Evolutionary conservation across 2,113 vertebrate genomes (phyloP).

Genomic region (Crotalus viridis): DNA sequence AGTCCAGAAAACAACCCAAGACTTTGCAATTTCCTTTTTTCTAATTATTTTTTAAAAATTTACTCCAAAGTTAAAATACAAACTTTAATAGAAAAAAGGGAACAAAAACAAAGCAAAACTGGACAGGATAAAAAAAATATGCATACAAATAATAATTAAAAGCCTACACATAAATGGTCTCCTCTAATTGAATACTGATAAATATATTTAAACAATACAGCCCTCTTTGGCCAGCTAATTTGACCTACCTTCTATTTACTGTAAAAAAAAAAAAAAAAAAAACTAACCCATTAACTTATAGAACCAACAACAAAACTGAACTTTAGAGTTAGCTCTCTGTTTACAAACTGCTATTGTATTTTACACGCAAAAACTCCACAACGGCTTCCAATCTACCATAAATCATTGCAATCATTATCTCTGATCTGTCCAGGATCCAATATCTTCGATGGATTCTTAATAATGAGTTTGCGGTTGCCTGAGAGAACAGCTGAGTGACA

Average conservation of each 20-base stretch:
- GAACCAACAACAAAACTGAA: neutral
- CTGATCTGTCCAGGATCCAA: neutral
- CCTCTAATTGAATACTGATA: neutral
- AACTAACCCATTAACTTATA: neutral
- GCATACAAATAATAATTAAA: neutral
- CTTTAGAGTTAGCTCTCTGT: neutral
- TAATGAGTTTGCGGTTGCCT: neutral
- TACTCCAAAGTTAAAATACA: neutral
- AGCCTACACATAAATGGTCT: neutral
- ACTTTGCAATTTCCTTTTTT: neutral
- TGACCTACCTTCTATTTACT: neutral
- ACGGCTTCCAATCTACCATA: neutral
- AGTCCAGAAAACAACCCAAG: neutral
- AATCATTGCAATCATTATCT: neutral
- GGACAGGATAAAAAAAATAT: neutral
- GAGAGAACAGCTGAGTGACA: neutral
- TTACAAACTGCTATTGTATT: neutral
- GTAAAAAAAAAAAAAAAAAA: neutral
- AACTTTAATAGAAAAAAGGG: neutral
- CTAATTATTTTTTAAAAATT: neutral
- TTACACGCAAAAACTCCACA: neutral
- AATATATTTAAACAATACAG: neutral
- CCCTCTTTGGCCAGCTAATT: neutral
- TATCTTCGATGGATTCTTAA: neutral
- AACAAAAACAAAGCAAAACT: neutral